Evolutionary conservation across 2,888 invertebrate species (phyloP), one percentile per base, ranked within the genome.

Genomic region (Orgyia antiqua): DNA sequence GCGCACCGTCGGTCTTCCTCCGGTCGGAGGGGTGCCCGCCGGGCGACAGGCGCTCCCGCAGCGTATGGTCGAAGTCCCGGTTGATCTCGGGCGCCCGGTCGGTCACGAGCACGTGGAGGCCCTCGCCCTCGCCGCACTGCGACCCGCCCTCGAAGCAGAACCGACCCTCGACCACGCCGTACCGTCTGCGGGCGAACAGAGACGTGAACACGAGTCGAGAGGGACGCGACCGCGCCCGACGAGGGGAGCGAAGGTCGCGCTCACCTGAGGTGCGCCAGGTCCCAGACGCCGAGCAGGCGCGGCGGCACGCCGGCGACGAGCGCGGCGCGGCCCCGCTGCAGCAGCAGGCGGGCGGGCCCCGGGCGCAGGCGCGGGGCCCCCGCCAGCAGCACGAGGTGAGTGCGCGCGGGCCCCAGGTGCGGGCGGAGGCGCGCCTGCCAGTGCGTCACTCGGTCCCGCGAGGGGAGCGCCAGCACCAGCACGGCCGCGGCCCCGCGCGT

Each of bases 61-160:
- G 89, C 0, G 94, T 93, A 36, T 92, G 73, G 55, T 91, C 89
- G 41, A 93, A 84, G 31, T 91, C 90, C 27, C 88, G 86, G 3
- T 91, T 89, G 48, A 94, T 90, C 44, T 94, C 92, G 29, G 91
- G 90, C 10, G 92, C 92, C 64, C 92, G 93, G 64, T 94, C 94
- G 10, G 92, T 91, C 34, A 93, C 87, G 30, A 94, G 80, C 33
- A 94, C 91, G 68, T 94, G 93, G 13, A 94, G 80, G 0, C 95
- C 95, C 66, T 93, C 94, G 6, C 93, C 95, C 58, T 92, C 92
- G 10, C 94, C 94, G 73, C 95, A 95, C 39, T 92, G 88, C 1
- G 95, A 94, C 2, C 94, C 96, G 2, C 95, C 96, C 71, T 97
- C 96, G 76, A 96, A 95, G 68, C 95, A 95, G 68, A 96, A 95